Percentiles rank a stretch among this genome's conserved stretches.
Conservation (phyloP, 2,797 vertebrate genomes). For the Prionace glauca region DNA sequence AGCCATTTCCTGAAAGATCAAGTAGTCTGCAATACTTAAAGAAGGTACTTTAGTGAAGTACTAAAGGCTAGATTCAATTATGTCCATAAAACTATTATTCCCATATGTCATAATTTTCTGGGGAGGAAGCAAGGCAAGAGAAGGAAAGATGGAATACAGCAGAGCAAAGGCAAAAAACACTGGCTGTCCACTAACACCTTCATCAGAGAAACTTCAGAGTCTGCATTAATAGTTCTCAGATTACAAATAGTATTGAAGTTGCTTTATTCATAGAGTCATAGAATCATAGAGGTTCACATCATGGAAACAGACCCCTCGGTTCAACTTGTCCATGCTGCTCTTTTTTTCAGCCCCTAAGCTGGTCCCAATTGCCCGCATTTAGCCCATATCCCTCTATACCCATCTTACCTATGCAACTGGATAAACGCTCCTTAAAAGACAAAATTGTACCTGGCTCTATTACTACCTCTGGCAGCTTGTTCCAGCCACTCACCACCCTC, state of each 20-base stretch:
- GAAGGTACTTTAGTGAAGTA: not conserved
- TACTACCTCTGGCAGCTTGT: too few relatives aligned
- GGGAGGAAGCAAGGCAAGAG: not conserved
- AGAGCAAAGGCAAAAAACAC: not conserved
- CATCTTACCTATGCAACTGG: too few relatives aligned
- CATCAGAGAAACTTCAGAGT: not conserved
- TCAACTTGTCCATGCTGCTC: too few relatives aligned
- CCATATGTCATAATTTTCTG: not conserved
- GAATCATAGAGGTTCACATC: too few relatives aligned
- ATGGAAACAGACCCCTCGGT: too few relatives aligned
- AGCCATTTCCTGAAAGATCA: not conserved
- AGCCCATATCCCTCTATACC: too few relatives aligned
- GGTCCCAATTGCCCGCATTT: too few relatives aligned
- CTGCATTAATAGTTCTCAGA: not conserved
- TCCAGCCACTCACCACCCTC: too few relatives aligned
- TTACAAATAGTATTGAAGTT: not conserved
- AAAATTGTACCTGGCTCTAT: too few relatives aligned
- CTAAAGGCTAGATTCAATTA: not conserved
- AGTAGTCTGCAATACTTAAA: not conserved
- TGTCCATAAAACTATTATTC: not conserved
- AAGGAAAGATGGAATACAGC: not conserved
- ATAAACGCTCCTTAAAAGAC: too few relatives aligned
- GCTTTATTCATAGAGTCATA: not conserved
- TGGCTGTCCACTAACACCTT: not conserved
- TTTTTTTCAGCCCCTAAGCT: too few relatives aligned